Base-by-base conservation (phyloP, 2,113 vertebrate species). In the Myrmophylax atrothorax region DNA sequence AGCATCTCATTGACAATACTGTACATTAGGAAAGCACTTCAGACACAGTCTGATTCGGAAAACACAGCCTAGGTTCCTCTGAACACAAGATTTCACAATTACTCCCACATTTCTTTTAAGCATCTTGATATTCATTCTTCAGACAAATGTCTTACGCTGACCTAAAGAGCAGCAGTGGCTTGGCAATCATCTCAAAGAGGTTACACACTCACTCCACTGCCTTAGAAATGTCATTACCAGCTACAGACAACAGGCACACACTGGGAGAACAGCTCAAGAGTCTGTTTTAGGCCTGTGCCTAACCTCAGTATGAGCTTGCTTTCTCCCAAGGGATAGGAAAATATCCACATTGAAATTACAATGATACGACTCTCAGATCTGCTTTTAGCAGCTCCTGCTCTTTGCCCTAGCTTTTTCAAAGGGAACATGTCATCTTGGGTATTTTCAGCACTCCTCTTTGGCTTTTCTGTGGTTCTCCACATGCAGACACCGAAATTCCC, bases 381-480 rank as follows among this genome's bases (percentile, higher is more conserved):
- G 56, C 52, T 86, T 90, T 87, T 75, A 89, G 76, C 52, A 86
- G 73, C 68, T 64, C 56, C 83, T 94, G 68, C 40, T 92, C 81
- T 73, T 85, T 44, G 63, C 63, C 60, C 73, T 7, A 78, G 52
- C 52, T 55, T 90, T 90, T 84, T 84, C 56, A 86, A 75, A 12
- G 60, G 63, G 33, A 93, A 93, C 10, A 5, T 78, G 67, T 93
- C 19, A 1, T 74, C 83, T 86, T 73, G 73, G 87, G 72, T 55
- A 91, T 77, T 87, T 91, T 87, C 73, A 93, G 40, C 44, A 38
- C 88, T 93, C 64, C 56, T 76, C 68, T 87, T 69, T 60, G 37
- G 90, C 86, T 49, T 84, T 93, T 84, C 76, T 96, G 94, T 81
- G 94, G 94, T 87, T 97, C 95, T 96, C 93, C 80, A 81, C 92